These are phyloP conservation scores for Sciaenops ocellatus DNA, from an alignment of 2,797 vertebrate genomes.

Conservation along the genomic window DNA sequence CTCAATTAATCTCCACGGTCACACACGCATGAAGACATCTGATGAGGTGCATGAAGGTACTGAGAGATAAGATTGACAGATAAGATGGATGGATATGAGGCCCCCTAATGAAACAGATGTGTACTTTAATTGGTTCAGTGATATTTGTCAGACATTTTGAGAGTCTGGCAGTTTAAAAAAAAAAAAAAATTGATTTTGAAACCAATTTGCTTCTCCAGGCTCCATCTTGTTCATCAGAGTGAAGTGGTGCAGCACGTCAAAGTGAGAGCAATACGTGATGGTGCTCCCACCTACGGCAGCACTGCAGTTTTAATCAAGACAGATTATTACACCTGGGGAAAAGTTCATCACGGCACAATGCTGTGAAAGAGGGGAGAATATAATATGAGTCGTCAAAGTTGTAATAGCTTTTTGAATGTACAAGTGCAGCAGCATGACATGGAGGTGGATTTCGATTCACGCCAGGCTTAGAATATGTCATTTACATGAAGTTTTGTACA, in stretches of 20 bases:
- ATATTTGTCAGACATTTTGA: slow-evolving; percentile 71
- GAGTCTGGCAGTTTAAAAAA: slow-evolving; percentile 67
- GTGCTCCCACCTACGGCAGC: slow-evolving; percentile 7
- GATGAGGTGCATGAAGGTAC: slow-evolving; percentile 59
- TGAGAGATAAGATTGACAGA: slow-evolving; percentile 75
- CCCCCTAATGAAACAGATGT: slow-evolving; percentile 85
- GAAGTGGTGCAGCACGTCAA: slow-evolving; percentile 56
- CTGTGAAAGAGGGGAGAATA: slow-evolving; percentile 33
- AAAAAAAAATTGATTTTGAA: slow-evolving; percentile 62
- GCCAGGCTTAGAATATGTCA: neutral
- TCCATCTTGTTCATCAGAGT: slow-evolving; percentile 52
- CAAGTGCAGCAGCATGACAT: slow-evolving; percentile 2
- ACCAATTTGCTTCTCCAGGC: slow-evolving; percentile 69
- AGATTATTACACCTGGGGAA: slow-evolving; percentile 51
- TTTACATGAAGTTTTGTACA: neutral
- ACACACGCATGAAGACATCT: slow-evolving; percentile 57
- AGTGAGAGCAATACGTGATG: slow-evolving; percentile 39
- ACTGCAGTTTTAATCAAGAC: slow-evolving; percentile 57
- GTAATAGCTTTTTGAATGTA: slow-evolving; percentile 13
- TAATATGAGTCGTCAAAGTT: slow-evolving; percentile 22
- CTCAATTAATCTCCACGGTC: slow-evolving; percentile 69
- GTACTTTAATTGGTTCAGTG: slow-evolving; percentile 82
- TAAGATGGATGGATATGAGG: slow-evolving; percentile 81
- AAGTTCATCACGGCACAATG: slow-evolving; percentile 43
- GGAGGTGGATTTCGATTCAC: neutral